Conservation (phyloP, 1,140 invertebrate species). For the Scaptomyza montana region DNA sequence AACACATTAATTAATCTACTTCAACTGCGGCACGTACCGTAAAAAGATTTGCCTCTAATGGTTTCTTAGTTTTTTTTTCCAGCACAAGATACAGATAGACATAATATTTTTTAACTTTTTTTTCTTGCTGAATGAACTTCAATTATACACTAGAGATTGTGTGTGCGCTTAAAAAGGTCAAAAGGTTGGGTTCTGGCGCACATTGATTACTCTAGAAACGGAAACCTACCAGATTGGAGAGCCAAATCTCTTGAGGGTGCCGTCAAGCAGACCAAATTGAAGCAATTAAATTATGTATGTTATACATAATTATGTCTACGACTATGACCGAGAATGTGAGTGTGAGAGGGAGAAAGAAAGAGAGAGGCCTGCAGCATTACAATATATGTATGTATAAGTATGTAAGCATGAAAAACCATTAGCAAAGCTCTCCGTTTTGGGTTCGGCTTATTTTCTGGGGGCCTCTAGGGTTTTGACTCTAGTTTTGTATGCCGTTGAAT, state of each 20-base stretch:
- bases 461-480: slow-evolving; percentile 26
- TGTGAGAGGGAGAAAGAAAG: background rate
- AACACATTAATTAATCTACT: background rate
- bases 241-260: slow-evolving; percentile 25
- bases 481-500: background rate
- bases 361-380: slow-evolving; percentile 47
- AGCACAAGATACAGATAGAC: too few species aligned
- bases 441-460: slow-evolving; percentile 7
- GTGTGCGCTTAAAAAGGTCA: slow-evolving; percentile 17
- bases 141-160: slow-evolving; percentile 9
- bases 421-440: slow-evolving; percentile 35
- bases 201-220: slow-evolving; percentile 21
- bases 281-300: slow-evolving; percentile 70
- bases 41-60: background rate
- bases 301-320: slow-evolving; percentile 56
- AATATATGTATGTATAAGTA: background rate
- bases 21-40: background rate
- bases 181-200: slow-evolving; percentile 2
- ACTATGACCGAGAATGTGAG: slow-evolving; percentile 3
- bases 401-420: slow-evolving; percentile 55
- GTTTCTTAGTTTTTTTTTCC: background rate
- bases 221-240: slow-evolving; percentile 4
- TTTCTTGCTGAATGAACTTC: background rate
- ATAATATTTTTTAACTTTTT: too few species aligned
- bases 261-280: slow-evolving; percentile 52